Evolutionary conservation across 2,888 invertebrate genomes (phyloP).

Genomic region (Sclerodermus sp.): DNA sequence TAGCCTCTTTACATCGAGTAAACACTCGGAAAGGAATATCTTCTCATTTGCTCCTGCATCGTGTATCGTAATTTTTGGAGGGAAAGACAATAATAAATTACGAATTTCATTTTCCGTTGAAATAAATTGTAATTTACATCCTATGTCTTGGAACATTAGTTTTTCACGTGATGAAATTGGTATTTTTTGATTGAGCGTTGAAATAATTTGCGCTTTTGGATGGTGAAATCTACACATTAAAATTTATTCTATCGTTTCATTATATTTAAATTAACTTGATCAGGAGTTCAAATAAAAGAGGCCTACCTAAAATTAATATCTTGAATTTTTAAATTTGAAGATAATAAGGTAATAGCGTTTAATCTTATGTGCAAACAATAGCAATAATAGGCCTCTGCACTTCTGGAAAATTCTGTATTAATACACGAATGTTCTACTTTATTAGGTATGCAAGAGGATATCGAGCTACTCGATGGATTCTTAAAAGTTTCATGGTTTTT

Average conservation of each 20-base stretch:
- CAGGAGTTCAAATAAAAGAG: slow-evolving; percentile 1
- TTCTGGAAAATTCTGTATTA: slow-evolving; percentile 22
- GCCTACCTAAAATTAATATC: slow-evolving; percentile 48
- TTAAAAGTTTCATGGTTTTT: slow-evolving; percentile 3
- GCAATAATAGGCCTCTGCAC: slow-evolving; percentile 40
- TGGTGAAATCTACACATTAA: slow-evolving; percentile 47
- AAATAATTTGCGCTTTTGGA: slow-evolving; percentile 46
- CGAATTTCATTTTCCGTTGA: slow-evolving; percentile 45
- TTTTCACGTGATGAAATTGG: slow-evolving; percentile 31
- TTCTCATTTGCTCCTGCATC: slow-evolving; percentile 31
- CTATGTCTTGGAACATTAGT: slow-evolving; percentile 41
- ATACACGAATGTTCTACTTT: neutral
- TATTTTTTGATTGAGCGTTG: slow-evolving; percentile 37
- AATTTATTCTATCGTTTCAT: neutral
- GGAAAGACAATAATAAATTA: slow-evolving; percentile 42
- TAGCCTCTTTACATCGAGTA: slow-evolving; percentile 40
- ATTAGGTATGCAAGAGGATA: neutral
- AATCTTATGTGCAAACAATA: slow-evolving; percentile 45
- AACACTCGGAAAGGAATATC: slow-evolving; percentile 35
- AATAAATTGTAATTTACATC: slow-evolving; percentile 51
- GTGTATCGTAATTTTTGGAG: slow-evolving; percentile 49
- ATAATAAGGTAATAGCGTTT: slow-evolving; percentile 35
- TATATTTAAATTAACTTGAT: slow-evolving; percentile 4
- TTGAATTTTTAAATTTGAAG: slow-evolving; percentile 26
- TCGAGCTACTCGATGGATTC: neutral